Base-by-base conservation (phyloP, 1,140 invertebrate species). In the Triops longicaudatus region DNA sequence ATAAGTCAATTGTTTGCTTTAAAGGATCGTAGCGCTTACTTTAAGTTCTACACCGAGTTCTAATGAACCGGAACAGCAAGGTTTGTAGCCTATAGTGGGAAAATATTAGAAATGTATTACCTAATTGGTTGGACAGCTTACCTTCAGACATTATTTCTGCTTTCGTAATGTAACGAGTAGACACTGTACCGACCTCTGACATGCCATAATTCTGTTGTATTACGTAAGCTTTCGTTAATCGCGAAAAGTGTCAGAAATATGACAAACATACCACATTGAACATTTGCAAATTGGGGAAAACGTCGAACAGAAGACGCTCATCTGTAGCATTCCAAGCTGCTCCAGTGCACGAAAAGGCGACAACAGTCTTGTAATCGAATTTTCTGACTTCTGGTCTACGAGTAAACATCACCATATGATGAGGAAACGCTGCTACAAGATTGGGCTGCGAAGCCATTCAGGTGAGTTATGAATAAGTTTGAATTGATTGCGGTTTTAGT, bases 161-260 rank as follows among this genome's bases (percentile, higher is more conserved):
- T 12, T 9, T 44, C 9, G 74, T 43, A n/a, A 63, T 17, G 9
- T 12, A 50, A 2, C 28, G 42, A 6, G 42, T 26, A 10, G 74
- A 28, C 26, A 75, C 22, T 9, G 63, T 22, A 26, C 43, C 63
- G 0, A 63, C 63, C 28, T 75, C 74, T 1, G 41, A 44, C 74
- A 75, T 75, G 22, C 74, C 74, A 63, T 75, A 75, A 10, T 50
- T 75, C 74, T 75, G 22, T 31, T n/a, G 31, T 26, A 12, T 9
- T n/a, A 4, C 4, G n/a, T 72, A 6, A 11, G 26, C 4, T 72
- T 22, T n/a, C 4, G 26, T 72, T 72, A 72, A n/a, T 22, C 4
- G 4, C n/a, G 11, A 6, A 1, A 22, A 72, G 6, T 22, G n/a
- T 22, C 6, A 72, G n/a, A 4, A 4, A 72, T 72, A 72, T n/a